Percentiles rank a stretch among this genome's conserved stretches.
phyloP scores from a whole-genome alignment of 1,140 invertebrate genomes.

The Dermatophagoides farinae region DNA sequence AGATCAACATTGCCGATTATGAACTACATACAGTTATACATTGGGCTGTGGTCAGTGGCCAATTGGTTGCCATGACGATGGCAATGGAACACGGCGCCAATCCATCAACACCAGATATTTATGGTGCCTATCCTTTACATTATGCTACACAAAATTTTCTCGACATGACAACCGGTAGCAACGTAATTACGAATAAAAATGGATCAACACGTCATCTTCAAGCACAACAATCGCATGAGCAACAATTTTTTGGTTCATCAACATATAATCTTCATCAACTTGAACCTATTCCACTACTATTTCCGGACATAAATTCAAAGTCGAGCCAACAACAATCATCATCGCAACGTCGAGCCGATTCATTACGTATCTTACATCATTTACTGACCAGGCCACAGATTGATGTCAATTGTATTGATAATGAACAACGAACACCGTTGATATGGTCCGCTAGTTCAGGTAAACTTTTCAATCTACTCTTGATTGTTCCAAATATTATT shows the following conservation, averaged over 20 bases:
- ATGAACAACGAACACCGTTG: conserved; percentile 74
- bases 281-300: no score
- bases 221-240: no score
- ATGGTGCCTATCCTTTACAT: conserved; percentile 82
- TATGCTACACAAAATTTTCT: conserved; percentile 93
- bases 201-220: no score
- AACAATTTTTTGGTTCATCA: no score
- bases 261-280: no score
- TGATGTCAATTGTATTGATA: conserved; percentile 60
- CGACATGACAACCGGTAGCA: conserved; percentile 36
- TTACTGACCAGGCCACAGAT: conserved; percentile 31
- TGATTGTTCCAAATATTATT: background rate
- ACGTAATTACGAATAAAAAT: no score
- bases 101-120: conserved; percentile 64
- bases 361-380: conserved; percentile 18
- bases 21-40: conserved; percentile 90
- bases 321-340: background rate
- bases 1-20: conserved; percentile 37
- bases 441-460: conserved; percentile 92
- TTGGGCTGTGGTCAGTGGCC: conserved; percentile 93
- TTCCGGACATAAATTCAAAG: no score
- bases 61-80: conserved; percentile 60
- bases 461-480: conserved; percentile 16
- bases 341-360: conserved; percentile 24
- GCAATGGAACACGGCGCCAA: conserved; percentile 61